These are phyloP conservation scores for Macrophya annulata DNA, from an alignment of 2,888 invertebrate genomes.

Conservation along the genomic window DNA sequence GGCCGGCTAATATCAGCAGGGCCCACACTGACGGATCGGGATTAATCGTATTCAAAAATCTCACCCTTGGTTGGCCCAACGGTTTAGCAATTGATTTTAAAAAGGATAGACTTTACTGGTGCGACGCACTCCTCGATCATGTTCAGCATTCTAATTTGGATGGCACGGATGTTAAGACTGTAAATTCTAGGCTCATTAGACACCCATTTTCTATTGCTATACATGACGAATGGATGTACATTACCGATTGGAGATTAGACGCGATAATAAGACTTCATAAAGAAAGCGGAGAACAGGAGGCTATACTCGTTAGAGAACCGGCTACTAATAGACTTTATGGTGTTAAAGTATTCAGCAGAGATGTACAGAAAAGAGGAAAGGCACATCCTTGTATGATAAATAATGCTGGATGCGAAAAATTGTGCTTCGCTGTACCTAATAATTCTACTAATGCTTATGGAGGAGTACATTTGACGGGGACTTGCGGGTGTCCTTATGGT, in stretches of 20 bases:
- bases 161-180: constrained; percentile 94
- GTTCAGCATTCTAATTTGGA: constrained; percentile 96
- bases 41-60: constrained; percentile 92
- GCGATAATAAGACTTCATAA: constrained; percentile 96
- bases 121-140: constrained; percentile 97
- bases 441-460: constrained; percentile 77
- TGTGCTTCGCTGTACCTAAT: constrained; percentile 95
- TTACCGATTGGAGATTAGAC: constrained; percentile 98
- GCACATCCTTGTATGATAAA: constrained; percentile 91
- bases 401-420: constrained; percentile 96
- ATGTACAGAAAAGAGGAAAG: constrained; percentile 86
- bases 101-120: constrained; percentile 96
- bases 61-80: constrained; percentile 98
- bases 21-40: constrained; percentile 95
- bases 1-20: constrained; percentile 97
- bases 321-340: constrained; percentile 95
- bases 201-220: constrained; percentile 97
- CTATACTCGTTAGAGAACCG: constrained; percentile 92
- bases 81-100: constrained; percentile 96
- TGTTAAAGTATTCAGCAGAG: constrained; percentile 92
- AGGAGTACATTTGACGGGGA: constrained; percentile 82
- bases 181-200: constrained; percentile 91
- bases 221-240: constrained; percentile 95
- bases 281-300: constrained; percentile 92
- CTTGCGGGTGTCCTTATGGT: constrained; percentile 97